Base-by-base conservation (phyloP, 2,888 invertebrate species). In the Serrognathus titanus region DNA sequence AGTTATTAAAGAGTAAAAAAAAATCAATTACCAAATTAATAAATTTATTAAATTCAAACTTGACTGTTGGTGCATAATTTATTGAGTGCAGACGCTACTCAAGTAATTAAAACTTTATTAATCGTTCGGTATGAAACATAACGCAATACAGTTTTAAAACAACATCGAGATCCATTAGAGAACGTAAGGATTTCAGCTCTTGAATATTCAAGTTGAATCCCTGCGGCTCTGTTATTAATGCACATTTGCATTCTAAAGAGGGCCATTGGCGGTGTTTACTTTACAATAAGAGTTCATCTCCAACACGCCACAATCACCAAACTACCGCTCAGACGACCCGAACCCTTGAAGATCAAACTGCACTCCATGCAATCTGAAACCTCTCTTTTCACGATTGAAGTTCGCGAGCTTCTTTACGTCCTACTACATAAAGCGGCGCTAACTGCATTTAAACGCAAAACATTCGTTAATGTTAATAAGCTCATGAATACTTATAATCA, bases 221-320 rank as follows among this genome's bases (percentile, higher is more conserved):
- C 66, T 64, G 67, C 65, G 66, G 62, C 65, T 68, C 62, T 57
- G 63, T 69, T 67, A 67, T 71, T 69, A 72, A 69, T 68, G 68
- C 68, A 69, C 69, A 72, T 72, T 71, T 71, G 70, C 72, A 71
- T 70, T 69, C 68, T 71, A 71, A 71, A 71, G 70, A 70, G 70
- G 72, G 71, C 68, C 72, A 71, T 71, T 68, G 69, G 62, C 66
- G 62, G 66, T 71, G 69, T 71, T 72, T 71, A 71, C 69, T 68
- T 67, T 64, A 64, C 66, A 71, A 69, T 69, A 69, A 70, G 67
- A 69, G 66, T 58, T 63, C 65, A 67, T 66, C 67, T 63, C 65
- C 41, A 64, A 63, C 67, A 64, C 57, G 57, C 66, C 66, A 60
- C 65, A 60, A 61, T 63, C 61, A 63, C 62, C 62, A 64, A 36